Conservation (phyloP, 2,888 invertebrate genomes). For the Ctenicera cuprea region DNA sequence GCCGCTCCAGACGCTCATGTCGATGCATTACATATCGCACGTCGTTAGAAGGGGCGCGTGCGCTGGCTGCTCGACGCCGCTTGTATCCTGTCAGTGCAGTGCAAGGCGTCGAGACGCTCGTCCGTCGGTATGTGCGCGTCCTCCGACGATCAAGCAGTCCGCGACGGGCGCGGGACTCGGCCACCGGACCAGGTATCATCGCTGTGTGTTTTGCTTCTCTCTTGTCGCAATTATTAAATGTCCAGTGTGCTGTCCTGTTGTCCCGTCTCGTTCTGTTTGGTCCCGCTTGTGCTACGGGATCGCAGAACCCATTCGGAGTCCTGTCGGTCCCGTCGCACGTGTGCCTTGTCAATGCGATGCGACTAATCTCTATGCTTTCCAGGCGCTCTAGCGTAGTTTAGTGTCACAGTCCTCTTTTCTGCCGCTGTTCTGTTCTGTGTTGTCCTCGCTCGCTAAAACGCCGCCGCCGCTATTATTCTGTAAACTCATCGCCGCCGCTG, state of each 20-base stretch:
- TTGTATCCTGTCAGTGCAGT: conserved; percentile 67
- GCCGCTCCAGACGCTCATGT: conserved; percentile 61
- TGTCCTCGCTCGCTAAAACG: conserved; percentile 55
- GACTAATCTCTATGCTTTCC: conserved; percentile 60
- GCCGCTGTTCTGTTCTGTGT: conserved; percentile 58
- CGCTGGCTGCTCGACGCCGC: conserved; percentile 50
- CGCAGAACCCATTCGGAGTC: conserved; percentile 15
- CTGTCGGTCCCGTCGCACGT: conserved; percentile 51
- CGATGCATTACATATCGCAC: conserved; percentile 63
- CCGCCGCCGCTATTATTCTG: conserved; percentile 41
- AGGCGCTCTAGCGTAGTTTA: conserved; percentile 59
- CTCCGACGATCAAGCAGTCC: conserved; percentile 62
- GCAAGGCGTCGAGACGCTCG: conserved; percentile 67
- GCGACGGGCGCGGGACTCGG: conserved; percentile 66
- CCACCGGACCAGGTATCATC: conserved; percentile 62
- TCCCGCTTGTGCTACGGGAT: conserved; percentile 53
- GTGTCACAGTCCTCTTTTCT: conserved; percentile 56
- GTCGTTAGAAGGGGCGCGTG: conserved; percentile 56
- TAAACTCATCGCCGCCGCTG: conserved; percentile 29
- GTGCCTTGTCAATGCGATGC: conserved; percentile 51
- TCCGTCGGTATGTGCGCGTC: conserved; percentile 65
- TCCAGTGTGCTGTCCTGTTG: conserved; percentile 58
- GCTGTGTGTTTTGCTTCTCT: conserved; percentile 62
- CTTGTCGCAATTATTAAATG: conserved; percentile 59
- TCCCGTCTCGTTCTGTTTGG: conserved; percentile 60